Percentiles rank a stretch among this genome's conserved stretches.
phyloP scores from a whole-genome alignment of 53 echinoderm and acorn worm species.

The Zoroaster sp. region DNA sequence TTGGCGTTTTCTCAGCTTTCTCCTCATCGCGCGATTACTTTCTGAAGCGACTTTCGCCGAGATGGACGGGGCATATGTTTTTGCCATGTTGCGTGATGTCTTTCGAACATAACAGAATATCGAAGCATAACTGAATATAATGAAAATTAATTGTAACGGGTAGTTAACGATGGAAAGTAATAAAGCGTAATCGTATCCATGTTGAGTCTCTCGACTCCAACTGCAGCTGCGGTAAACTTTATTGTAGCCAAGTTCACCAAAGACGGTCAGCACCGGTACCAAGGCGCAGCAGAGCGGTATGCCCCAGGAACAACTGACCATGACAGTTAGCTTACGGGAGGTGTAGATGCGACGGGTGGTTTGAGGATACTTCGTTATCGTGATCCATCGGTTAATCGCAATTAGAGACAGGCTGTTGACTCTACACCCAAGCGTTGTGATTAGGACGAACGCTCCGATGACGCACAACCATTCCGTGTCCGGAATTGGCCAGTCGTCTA shows the following conservation, averaged over 20 bases:
- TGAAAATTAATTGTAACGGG: neutral
- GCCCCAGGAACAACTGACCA: slow-evolving; percentile 57
- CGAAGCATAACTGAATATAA: neutral
- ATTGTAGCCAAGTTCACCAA: slow-evolving; percentile 46
- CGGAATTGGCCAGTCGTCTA: slow-evolving; percentile 24
- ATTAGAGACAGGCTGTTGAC: slow-evolving; percentile 54
- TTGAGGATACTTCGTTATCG: slow-evolving; percentile 39
- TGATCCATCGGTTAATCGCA: slow-evolving; percentile 56
- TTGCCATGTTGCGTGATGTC: neutral
- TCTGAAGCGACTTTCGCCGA: neutral
- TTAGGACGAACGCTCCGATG: slow-evolving; percentile 36
- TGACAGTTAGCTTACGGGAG: slow-evolving; percentile 42
- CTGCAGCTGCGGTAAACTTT: neutral
- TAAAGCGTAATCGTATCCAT: neutral
- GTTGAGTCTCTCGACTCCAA: neutral
- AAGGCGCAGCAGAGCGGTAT: slow-evolving; percentile 50
- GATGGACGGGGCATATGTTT: neutral
- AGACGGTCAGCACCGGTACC: slow-evolving; percentile 24
- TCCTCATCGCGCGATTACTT: neutral
- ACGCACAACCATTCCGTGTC: slow-evolving; percentile 40
- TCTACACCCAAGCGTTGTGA: slow-evolving; percentile 38
- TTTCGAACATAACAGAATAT: slow-evolving; percentile 26
- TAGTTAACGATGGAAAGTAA: neutral
- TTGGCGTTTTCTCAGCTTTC: slow-evolving; percentile 42
- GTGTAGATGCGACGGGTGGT: slow-evolving; percentile 52